Conservation (phyloP, 2,888 invertebrate genomes). For the Drosophila suboccidentalis region DNA sequence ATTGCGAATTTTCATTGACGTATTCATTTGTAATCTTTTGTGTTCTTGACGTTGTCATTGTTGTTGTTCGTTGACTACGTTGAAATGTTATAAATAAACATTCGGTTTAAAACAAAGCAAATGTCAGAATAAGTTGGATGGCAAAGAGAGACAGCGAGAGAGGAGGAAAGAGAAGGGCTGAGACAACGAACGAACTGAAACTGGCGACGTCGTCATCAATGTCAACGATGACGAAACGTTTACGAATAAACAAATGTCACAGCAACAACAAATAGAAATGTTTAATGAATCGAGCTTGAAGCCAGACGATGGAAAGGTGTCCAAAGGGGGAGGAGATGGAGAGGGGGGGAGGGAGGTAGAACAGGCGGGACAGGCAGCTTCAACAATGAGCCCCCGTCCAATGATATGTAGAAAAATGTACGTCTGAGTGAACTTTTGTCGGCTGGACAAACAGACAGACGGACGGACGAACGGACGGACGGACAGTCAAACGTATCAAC, state of each 20-base stretch:
- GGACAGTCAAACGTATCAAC: slow-evolving; percentile 53
- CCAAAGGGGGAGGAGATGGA: background rate
- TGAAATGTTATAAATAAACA: slow-evolving; percentile 44
- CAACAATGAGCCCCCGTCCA: slow-evolving; percentile 58
- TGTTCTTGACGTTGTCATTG: slow-evolving; percentile 2
- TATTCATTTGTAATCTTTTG: slow-evolving; percentile 21
- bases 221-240: slow-evolving; percentile 76
- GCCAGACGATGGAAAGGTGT: slow-evolving; percentile 15
- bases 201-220: slow-evolving; percentile 43
- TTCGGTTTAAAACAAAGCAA: slow-evolving; percentile 49
- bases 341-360: background rate
- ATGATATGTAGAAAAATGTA: slow-evolving; percentile 69
- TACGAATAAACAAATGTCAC: slow-evolving; percentile 68
- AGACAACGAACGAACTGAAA: slow-evolving; percentile 21
- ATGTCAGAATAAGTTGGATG: slow-evolving; percentile 18
- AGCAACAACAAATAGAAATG: slow-evolving; percentile 71
- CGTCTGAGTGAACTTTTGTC: slow-evolving; percentile 70
- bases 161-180: slow-evolving; percentile 6
- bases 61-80: slow-evolving; percentile 2
- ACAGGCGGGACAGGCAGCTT: slow-evolving; percentile 7
- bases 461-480: slow-evolving; percentile 1
- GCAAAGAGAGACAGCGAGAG: background rate
- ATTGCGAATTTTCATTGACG: slow-evolving; percentile 14
- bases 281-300: slow-evolving; percentile 68
- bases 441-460: slow-evolving; percentile 18